These are phyloP conservation scores for Oryzias javanicus DNA, from an alignment of 2,113 vertebrate genomes.

Conservation along the genomic window DNA sequence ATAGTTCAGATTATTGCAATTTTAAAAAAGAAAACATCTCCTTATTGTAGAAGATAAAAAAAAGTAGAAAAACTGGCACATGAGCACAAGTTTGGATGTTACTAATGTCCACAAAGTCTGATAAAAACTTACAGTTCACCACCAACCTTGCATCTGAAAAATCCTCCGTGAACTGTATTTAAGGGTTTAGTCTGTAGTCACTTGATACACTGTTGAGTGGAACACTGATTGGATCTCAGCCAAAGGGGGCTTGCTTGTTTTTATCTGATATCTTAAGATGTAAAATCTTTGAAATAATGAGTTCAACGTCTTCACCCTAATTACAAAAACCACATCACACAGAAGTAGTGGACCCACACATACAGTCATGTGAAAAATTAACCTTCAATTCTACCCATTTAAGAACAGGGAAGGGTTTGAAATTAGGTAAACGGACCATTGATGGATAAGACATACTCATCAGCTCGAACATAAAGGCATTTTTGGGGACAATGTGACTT, in stretches of 20 bases:
- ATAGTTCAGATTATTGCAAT: constrained; percentile 8
- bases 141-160: neutral
- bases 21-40: no score
- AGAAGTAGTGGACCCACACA: neutral
- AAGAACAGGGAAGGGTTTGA: no score
- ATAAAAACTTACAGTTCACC: no score
- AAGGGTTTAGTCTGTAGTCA: constrained; percentile 7
- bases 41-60: no score
- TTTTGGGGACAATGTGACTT: no score
- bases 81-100: no score
- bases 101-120: no score
- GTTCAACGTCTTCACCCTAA: constrained; percentile 17
- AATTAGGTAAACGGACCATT: no score
- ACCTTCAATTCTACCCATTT: no score
- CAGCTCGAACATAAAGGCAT: no score
- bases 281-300: constrained; percentile 26
- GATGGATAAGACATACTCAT: no score
- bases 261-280: constrained; percentile 21
- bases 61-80: no score
- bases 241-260: constrained; percentile 12
- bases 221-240: neutral
- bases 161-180: constrained; percentile 3
- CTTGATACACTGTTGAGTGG: neutral
- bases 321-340: constrained; percentile 33
- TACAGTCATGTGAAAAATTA: neutral